Evolutionary conservation across 2,888 invertebrate species (phyloP).

Genomic region (Watsonalla binaria): DNA sequence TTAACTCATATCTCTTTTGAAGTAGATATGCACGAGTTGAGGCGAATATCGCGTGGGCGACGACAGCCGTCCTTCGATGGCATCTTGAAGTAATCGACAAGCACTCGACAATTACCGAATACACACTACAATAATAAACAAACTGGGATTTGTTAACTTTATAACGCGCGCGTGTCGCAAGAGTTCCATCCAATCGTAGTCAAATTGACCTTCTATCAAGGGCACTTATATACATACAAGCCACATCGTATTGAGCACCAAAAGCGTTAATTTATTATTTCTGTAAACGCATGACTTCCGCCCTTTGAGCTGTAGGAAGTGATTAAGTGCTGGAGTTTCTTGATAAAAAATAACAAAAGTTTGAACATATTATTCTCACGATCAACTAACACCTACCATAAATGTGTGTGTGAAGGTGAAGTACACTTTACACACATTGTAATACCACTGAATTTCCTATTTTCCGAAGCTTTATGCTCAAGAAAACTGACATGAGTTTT

Average conservation of each 20-base stretch:
- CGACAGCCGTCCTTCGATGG: slow-evolving; percentile 49
- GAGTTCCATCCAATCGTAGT: slow-evolving; percentile 47
- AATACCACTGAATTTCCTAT: slow-evolving; percentile 23
- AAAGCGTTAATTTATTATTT: slow-evolving; percentile 69
- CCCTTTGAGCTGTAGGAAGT: slow-evolving; percentile 74
- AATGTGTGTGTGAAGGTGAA: slow-evolving; percentile 48
- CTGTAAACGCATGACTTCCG: slow-evolving; percentile 70
- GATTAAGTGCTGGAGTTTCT: slow-evolving; percentile 59
- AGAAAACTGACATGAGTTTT: neutral
- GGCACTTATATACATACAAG: slow-evolving; percentile 38
- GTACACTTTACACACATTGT: slow-evolving; percentile 27
- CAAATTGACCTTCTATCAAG: slow-evolving; percentile 67
- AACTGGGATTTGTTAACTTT: slow-evolving; percentile 47
- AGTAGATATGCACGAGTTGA: slow-evolving; percentile 2
- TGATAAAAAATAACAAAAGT: slow-evolving; percentile 65
- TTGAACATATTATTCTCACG: slow-evolving; percentile 62
- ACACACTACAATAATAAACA: slow-evolving; percentile 62
- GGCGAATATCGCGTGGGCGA: slow-evolving; percentile 35
- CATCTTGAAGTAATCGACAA: slow-evolving; percentile 54
- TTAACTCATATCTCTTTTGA: neutral
- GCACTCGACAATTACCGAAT: slow-evolving; percentile 66
- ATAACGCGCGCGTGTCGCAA: slow-evolving; percentile 53
- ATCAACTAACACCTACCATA: slow-evolving; percentile 50
- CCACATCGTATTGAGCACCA: slow-evolving; percentile 53
- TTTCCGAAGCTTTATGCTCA: slow-evolving; percentile 9